phyloP scores from a whole-genome alignment of 2,797 vertebrate genomes.

The Sebastes trivittatus region DNA sequence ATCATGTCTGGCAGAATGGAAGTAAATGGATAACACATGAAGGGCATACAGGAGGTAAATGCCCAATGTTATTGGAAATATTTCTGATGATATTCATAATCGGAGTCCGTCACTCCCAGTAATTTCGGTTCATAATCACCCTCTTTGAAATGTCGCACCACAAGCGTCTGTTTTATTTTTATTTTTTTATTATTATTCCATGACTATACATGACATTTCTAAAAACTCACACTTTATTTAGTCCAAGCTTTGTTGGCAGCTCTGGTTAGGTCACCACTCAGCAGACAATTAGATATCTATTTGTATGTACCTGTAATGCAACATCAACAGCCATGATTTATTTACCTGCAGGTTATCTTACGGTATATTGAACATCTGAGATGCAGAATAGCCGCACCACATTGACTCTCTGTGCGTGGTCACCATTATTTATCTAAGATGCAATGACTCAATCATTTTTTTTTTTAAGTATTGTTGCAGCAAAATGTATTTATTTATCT shows the following conservation, averaged over 20 bases:
- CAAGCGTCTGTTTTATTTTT: neutral
- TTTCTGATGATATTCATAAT: neutral
- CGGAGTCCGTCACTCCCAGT: neutral
- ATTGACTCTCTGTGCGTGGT: slow-evolving; percentile 63
- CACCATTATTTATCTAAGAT: slow-evolving; percentile 74
- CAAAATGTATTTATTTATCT: slow-evolving; percentile 86
- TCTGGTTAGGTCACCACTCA: slow-evolving; percentile 14
- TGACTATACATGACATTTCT: neutral
- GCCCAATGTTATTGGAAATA: neutral
- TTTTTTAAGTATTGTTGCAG: slow-evolving; percentile 76
- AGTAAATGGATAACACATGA: neutral
- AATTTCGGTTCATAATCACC: neutral
- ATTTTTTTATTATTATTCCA: neutral
- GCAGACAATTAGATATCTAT: slow-evolving; percentile 27
- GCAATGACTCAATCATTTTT: slow-evolving; percentile 73
- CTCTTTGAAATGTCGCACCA: neutral
- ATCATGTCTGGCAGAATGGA: neutral
- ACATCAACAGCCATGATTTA: slow-evolving; percentile 64
- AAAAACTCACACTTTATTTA: neutral
- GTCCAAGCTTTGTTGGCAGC: slow-evolving; percentile 2
- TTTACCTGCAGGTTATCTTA: slow-evolving; percentile 57
- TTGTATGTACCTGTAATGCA: slow-evolving; percentile 40
- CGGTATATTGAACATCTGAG: slow-evolving; percentile 47
- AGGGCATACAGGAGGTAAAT: neutral
- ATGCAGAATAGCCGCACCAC: slow-evolving; percentile 65